Conservation (phyloP, 2,888 invertebrate species). For the Polymixis lichenea region DNA sequence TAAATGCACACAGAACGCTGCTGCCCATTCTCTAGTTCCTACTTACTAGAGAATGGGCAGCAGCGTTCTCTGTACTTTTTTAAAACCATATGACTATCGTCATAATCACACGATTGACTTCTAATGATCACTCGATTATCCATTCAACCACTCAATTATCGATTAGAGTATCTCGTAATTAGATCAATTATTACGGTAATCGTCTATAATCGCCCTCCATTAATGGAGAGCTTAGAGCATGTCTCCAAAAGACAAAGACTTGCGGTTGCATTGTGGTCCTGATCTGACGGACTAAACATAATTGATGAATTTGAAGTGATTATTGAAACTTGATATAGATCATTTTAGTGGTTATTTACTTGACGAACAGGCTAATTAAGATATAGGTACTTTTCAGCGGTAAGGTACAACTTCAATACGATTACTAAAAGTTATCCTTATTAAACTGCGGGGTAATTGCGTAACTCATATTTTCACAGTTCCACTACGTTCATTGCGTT, state of each 20-base stretch:
- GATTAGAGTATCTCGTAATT: slow-evolving; percentile 42
- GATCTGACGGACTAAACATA: slow-evolving; percentile 1
- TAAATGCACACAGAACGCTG: no score
- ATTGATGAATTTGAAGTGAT: slow-evolving; percentile 21
- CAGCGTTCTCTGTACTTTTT: no score
- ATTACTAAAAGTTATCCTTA: not conserved
- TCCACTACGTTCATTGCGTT: no score
- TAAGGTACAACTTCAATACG: not conserved
- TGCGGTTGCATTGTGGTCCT: slow-evolving; percentile 45
- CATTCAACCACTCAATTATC: slow-evolving; percentile 33
- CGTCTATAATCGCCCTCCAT: slow-evolving; percentile 30
- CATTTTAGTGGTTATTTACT: not conserved
- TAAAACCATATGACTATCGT: no score
- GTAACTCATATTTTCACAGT: no score
- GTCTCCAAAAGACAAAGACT: slow-evolving; percentile 37
- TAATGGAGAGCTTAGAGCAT: slow-evolving; percentile 53
- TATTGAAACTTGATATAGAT: slow-evolving; percentile 13
- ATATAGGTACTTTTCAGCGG: not conserved
- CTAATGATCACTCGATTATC: slow-evolving; percentile 35
- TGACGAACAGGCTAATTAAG: not conserved
- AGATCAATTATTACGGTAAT: slow-evolving; percentile 45
- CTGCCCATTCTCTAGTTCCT: no score
- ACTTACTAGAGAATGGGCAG: no score
- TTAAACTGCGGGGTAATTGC: no score
- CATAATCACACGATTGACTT: slow-evolving; percentile 22